A percentile compares a stretch with the other conserved stretches of the same genome.
Evolutionary conservation across 2,113 vertebrate species (phyloP).

Genomic region (Labrus mixtus): DNA sequence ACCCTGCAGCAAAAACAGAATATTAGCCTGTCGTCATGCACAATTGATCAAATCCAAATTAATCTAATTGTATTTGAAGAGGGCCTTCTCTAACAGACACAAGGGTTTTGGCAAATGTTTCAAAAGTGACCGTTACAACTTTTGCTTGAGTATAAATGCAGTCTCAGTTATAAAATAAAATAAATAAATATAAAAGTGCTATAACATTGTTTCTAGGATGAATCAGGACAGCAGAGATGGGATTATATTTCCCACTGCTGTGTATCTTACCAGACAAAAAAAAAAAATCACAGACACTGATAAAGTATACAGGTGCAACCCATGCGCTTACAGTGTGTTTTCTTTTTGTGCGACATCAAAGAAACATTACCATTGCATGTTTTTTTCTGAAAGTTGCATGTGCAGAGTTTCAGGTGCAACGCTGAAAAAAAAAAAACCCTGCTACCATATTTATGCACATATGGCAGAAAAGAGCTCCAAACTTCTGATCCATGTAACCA

Average conservation of each 20-base stretch:
- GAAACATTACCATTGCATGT: neutral
- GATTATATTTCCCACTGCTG: neutral
- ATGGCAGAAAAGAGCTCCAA: neutral
- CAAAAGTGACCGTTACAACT: neutral
- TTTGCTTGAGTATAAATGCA: neutral
- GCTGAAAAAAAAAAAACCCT: neutral
- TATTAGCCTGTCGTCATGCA: neutral
- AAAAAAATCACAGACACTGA: neutral
- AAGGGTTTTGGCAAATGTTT: neutral
- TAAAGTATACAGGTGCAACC: neutral
- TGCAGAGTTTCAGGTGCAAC: neutral
- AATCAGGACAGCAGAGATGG: neutral
- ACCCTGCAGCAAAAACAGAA: slow-evolving; percentile 1
- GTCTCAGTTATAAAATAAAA: neutral
- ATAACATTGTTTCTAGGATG: neutral
- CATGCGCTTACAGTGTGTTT: neutral
- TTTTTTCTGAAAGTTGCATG: neutral
- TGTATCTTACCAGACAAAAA: neutral
- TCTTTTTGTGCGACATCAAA: neutral
- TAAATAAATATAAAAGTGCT: slow-evolving; percentile 11
- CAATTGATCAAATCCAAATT: slow-evolving; percentile 10
- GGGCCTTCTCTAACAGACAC: neutral
- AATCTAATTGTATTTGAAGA: neutral
- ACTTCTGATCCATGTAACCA: neutral
- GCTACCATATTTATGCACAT: neutral